phyloP scores from a whole-genome alignment of 2,888 invertebrate species.

The Callosobruchus maculatus region DNA sequence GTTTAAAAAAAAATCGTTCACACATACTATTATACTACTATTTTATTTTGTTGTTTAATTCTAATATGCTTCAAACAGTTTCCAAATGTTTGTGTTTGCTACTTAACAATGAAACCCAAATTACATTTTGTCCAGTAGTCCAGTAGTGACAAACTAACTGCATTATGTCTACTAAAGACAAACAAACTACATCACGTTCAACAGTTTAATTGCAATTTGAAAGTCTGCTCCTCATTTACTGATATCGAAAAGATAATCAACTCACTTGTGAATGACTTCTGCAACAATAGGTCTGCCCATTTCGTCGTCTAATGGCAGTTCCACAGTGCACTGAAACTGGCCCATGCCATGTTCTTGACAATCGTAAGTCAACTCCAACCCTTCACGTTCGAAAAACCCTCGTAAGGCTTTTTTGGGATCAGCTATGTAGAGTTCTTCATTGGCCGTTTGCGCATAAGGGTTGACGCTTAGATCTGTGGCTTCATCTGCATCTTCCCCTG shows the following conservation, averaged over 20 bases:
- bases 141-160: too few species aligned
- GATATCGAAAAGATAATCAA: not conserved
- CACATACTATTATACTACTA: too few species aligned
- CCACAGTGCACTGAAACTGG: slow-evolving; percentile 80
- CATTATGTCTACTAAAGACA: too few species aligned
- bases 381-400: slow-evolving; percentile 92
- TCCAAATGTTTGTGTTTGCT: too few species aligned
- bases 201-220: too few species aligned
- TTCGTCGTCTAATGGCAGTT: slow-evolving; percentile 76
- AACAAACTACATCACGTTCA: too few species aligned
- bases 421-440: slow-evolving; percentile 86
- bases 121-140: too few species aligned
- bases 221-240: too few species aligned
- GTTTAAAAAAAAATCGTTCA: too few species aligned
- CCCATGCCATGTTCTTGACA: slow-evolving; percentile 83
- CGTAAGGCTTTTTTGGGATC: slow-evolving; percentile 94
- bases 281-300: slow-evolving; percentile 74
- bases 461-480: slow-evolving; percentile 78
- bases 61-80: too few species aligned
- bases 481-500: slow-evolving; percentile 82
- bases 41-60: too few species aligned
- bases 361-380: slow-evolving; percentile 78
- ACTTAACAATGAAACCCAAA: too few species aligned
- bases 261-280: slow-evolving; percentile 71
- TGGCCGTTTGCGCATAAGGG: slow-evolving; percentile 75